phyloP scores from a whole-genome alignment of 2,888 invertebrate species.

The Coelinius sp. region DNA sequence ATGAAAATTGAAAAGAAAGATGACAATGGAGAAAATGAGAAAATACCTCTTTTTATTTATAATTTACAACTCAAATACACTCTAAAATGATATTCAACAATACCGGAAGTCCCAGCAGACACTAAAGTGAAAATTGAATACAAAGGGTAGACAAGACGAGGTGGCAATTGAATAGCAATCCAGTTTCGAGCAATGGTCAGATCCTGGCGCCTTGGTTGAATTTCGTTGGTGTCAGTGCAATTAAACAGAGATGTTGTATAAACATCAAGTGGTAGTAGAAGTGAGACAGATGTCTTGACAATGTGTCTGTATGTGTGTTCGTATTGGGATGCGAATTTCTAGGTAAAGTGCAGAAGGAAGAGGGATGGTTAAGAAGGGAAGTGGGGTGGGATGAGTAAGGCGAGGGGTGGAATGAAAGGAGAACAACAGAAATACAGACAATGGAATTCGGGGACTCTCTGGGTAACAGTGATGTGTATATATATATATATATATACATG shows the following conservation, averaged over 20 bases:
- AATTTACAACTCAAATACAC: background rate
- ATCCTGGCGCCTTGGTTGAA: slow-evolving; percentile 2
- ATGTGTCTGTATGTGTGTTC: background rate
- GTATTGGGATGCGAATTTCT: slow-evolving; percentile 10
- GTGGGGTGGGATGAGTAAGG: slow-evolving; percentile 32
- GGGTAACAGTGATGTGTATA: slow-evolving; percentile 41
- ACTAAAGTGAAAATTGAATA: background rate
- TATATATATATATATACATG: too few species aligned
- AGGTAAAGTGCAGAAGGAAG: slow-evolving; percentile 34
- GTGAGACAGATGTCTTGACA: background rate
- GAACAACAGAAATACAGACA: slow-evolving; percentile 43
- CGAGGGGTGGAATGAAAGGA: slow-evolving; percentile 39
- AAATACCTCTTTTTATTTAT: too few species aligned
- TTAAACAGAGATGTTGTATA: slow-evolving; percentile 27
- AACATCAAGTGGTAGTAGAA: background rate
- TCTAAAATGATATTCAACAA: background rate
- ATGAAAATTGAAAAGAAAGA: background rate
- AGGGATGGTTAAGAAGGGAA: slow-evolving; percentile 35
- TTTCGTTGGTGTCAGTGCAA: slow-evolving; percentile 25
- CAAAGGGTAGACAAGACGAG: background rate
- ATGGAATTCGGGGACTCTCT: slow-evolving; percentile 43
- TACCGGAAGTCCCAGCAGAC: background rate
- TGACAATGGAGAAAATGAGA: background rate
- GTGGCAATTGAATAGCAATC: slow-evolving; percentile 4
- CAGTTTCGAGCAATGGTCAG: slow-evolving; percentile 20